Evolutionary conservation across 2,113 vertebrate species (phyloP).

Genomic region (Mesembrinibis cayennensis): DNA sequence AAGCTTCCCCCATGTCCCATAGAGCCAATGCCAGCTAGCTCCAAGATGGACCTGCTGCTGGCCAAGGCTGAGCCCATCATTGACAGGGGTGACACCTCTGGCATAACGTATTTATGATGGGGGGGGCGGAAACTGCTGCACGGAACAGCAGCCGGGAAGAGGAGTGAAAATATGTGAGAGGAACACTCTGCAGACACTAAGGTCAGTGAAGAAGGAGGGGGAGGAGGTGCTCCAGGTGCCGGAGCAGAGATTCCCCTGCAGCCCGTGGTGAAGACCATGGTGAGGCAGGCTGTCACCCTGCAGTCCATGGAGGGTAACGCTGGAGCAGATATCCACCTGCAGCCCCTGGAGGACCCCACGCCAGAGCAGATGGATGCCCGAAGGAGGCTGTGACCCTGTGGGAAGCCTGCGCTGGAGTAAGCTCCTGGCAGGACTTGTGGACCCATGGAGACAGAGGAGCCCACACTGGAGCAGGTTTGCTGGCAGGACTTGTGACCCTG

Average conservation of each 20-base stretch:
- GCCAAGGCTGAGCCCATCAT: fast-evolving
- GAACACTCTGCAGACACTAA: not conserved
- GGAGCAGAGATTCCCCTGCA: not conserved
- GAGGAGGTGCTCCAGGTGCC: not conserved
- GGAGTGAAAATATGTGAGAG: not conserved
- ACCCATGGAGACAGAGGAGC: not conserved
- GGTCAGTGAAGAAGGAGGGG: not conserved
- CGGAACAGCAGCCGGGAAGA: not conserved
- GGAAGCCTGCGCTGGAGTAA: not conserved
- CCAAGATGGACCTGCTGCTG: fast-evolving
- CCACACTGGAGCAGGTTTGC: not conserved
- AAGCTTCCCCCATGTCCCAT: too few species aligned
- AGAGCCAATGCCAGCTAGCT: fast-evolving
- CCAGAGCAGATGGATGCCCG: not conserved
- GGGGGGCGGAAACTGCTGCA: fast-evolving
- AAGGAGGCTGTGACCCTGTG: not conserved
- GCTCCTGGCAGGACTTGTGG: not conserved
- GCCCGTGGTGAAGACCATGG: not conserved
- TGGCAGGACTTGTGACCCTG: not conserved
- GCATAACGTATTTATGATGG: fast-evolving
- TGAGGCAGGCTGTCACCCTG: too few species aligned
- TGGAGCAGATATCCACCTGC: too few species aligned
- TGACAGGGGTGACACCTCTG: fast-evolving
- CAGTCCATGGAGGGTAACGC: too few species aligned
- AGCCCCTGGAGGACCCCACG: too few species aligned